Evolutionary conservation across 2,113 vertebrate species (phyloP), one percentile per base, ranked within the genome.

Genomic region (Sander vitreus): DNA sequence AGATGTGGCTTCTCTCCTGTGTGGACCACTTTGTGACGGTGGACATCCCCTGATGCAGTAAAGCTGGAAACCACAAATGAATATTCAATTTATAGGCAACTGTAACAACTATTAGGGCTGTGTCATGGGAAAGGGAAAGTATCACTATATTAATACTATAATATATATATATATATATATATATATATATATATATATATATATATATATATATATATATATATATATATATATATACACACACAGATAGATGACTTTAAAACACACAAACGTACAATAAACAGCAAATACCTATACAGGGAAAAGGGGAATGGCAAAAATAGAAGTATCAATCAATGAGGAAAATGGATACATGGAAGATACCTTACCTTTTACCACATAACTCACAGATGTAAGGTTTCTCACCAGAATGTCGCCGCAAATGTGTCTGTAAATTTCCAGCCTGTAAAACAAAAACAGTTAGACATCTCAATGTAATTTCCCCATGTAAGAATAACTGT

Each of bases 331-430:
- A 43, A 43, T 43, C 39, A 43, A 68, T 48, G 0, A 75, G 14
- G 10, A 45, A 23, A 27, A 6, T n/a, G 1, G 5, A 67, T 15
- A 59, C 13, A 65, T 23, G 21, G 2, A 27, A 36, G 13, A 25
- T 69, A 11, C 4, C 83, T 82, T 78, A 99, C 98, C 98, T 97
- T 95, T 99, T 99, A 33, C 98, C 98, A 78, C 98, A 99, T 91
- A 99, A 95, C 86, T 99, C 98, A 93, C 98, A 99, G 85, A 99
- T 99, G 90, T 98, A 99, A 0, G 98, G 98, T 75, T 99, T 99
- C 73, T 99, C 98, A 84, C 98, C 98, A 59, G 98, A 98, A 84
- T 99, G 98, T 50, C 98, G 95, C 11, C 98, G 96, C 77, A 99
- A 92, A 91, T 99, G 98, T 55, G 98, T 99, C 91, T 99, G 98